Evolutionary conservation across 2,888 invertebrate genomes (phyloP).

Genomic region (Sialis lutaria): DNA sequence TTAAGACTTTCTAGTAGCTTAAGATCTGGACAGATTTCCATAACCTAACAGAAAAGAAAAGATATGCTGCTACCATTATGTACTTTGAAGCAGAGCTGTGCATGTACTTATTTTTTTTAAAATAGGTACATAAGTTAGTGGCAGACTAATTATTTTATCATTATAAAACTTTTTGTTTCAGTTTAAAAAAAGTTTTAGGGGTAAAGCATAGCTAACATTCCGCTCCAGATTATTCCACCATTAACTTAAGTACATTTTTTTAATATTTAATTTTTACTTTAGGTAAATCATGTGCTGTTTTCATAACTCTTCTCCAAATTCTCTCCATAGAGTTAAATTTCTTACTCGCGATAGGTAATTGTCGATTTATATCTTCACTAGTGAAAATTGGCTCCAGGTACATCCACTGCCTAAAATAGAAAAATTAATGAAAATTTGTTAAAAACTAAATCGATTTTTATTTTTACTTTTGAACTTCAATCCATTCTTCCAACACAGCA

Average conservation of each 20-base stretch:
- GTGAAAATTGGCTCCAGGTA: slow-evolving; percentile 71
- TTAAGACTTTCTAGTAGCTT: slow-evolving; percentile 47
- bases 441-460: not conserved
- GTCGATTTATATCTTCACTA: slow-evolving; percentile 62
- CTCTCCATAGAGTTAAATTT: slow-evolving; percentile 65
- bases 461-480: slow-evolving; percentile 51
- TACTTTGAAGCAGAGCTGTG: not conserved
- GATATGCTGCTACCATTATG: not conserved
- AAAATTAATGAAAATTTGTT: not conserved
- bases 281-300: slow-evolving; percentile 45
- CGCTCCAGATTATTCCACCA: too few species aligned
- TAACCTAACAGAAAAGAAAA: slow-evolving; percentile 29
- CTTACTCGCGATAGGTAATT: slow-evolving; percentile 60
- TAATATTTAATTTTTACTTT: slow-evolving; percentile 27
- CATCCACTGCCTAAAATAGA: slow-evolving; percentile 49
- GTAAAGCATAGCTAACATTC: too few species aligned
- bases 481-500: slow-evolving; percentile 47
- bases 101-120: too few species aligned
- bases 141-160: too few species aligned
- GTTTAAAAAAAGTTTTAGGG: too few species aligned
- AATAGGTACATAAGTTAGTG: too few species aligned
- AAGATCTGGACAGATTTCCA: slow-evolving; percentile 43
- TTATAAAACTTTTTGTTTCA: too few species aligned
- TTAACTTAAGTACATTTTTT: too few species aligned
- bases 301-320: slow-evolving; percentile 64